A percentile compares a stretch with the other conserved stretches of the same genome.
Evolutionary conservation across 1,140 invertebrate species (phyloP).

Genomic region (Kradibia gibbosae): DNA sequence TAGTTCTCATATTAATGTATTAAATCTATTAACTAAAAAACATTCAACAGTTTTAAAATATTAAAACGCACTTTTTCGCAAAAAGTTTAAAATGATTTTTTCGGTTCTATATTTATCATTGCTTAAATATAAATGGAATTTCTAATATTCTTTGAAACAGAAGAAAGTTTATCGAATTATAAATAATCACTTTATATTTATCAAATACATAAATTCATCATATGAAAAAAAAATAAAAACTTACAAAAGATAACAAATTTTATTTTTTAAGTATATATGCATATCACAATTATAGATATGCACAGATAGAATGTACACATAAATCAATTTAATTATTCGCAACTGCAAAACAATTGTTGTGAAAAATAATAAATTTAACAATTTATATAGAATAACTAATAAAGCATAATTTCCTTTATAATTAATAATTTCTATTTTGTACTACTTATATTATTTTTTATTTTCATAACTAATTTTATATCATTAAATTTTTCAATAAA

Average conservation of each 20-base stretch:
- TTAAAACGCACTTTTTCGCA: too few relatives aligned
- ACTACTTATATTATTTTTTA: slow-evolving; percentile 5
- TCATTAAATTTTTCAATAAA: background rate
- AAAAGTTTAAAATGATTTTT: too few relatives aligned
- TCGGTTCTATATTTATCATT: too few relatives aligned
- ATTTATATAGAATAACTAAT: slow-evolving; percentile 20
- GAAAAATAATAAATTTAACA: slow-evolving; percentile 4
- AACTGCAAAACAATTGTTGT: background rate
- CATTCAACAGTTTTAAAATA: too few relatives aligned
- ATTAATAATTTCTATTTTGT: slow-evolving; percentile 4
- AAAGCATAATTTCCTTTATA: slow-evolving; percentile 1
- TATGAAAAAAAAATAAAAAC: background rate
- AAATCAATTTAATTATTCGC: background rate
- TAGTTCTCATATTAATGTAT: too few relatives aligned
- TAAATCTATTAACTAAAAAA: too few relatives aligned
- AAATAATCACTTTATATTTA: background rate
- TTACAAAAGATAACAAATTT: slow-evolving; percentile 6
- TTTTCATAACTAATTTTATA: background rate
- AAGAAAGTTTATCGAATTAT: background rate
- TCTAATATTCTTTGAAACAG: too few relatives aligned
- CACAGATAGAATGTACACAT: too few relatives aligned
- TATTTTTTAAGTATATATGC: background rate
- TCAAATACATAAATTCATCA: background rate
- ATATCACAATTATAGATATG: too few relatives aligned
- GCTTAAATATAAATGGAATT: too few relatives aligned